phyloP scores from a whole-genome alignment of 2,888 invertebrate genomes.

The Ormia ochracea region DNA sequence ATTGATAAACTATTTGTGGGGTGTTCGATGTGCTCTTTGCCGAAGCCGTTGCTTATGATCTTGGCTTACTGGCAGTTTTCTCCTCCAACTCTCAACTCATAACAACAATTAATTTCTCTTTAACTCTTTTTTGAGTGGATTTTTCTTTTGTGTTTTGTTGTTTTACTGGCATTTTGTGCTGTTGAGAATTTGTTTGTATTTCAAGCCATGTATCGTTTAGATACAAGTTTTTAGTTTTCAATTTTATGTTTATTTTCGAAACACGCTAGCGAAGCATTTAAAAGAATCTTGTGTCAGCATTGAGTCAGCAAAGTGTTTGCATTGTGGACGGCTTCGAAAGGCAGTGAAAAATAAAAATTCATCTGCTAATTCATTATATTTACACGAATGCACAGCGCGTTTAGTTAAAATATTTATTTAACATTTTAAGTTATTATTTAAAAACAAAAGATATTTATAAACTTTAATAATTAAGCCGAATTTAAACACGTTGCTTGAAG shows the following conservation, averaged over 20 bases:
- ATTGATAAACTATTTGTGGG: background rate
- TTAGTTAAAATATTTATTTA: background rate
- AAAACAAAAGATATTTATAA: background rate
- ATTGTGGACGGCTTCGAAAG: slow-evolving; percentile 29
- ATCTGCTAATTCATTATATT: background rate
- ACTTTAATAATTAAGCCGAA: slow-evolving; percentile 1
- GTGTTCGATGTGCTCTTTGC: background rate
- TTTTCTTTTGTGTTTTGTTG: background rate
- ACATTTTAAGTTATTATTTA: background rate
- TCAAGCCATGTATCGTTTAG: slow-evolving; percentile 52
- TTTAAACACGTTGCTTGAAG: slow-evolving; percentile 41
- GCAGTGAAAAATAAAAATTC: slow-evolving; percentile 5
- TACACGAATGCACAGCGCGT: background rate
- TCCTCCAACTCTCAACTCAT: slow-evolving; percentile 21
- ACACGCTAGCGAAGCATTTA: slow-evolving; percentile 53
- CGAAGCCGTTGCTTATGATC: slow-evolving; percentile 16
- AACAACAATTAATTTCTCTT: slow-evolving; percentile 32
- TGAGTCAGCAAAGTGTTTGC: slow-evolving; percentile 34
- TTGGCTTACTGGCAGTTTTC: slow-evolving; percentile 22
- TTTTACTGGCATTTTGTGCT: no score
- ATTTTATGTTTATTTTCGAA: slow-evolving; percentile 55
- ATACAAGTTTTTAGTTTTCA: slow-evolving; percentile 58
- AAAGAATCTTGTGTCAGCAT: slow-evolving; percentile 29
- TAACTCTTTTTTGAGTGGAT: slow-evolving; percentile 56
- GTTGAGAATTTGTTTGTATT: slow-evolving; percentile 51